Conservation (phyloP, 1,140 invertebrate species). For the Chironomus striatipennis region DNA sequence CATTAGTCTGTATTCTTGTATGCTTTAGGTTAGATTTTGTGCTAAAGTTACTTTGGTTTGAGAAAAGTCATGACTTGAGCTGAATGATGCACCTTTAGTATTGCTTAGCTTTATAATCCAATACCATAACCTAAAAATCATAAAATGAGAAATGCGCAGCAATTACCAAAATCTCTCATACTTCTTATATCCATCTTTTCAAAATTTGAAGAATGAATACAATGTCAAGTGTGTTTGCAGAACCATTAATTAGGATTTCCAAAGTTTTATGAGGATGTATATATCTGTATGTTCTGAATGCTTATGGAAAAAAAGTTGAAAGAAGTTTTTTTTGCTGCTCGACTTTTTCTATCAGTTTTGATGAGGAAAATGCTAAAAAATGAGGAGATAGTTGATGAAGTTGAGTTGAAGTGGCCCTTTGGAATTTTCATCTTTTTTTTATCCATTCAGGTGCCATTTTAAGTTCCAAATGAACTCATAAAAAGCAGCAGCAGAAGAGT, state of each 20-base stretch:
- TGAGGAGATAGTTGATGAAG: neutral
- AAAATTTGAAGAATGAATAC: conserved; percentile 7
- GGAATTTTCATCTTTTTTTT: neutral
- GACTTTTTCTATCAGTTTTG: neutral
- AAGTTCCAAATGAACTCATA: neutral
- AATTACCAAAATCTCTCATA: too few relatives aligned
- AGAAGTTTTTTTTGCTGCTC: neutral
- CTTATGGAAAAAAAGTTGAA: neutral
- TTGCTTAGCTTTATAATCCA: too few relatives aligned
- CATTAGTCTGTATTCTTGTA: too few relatives aligned
- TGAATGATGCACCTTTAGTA: too few relatives aligned
- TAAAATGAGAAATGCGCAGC: too few relatives aligned
- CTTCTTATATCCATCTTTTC: neutral
- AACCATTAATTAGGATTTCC: conserved; percentile 20
- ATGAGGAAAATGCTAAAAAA: neutral
- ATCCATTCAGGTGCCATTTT: neutral
- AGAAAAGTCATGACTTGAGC: too few relatives aligned
- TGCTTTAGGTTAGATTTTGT: too few relatives aligned
- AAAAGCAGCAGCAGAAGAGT: conserved; percentile 1
- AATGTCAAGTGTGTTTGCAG: conserved; percentile 21
- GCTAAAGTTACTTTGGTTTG: too few relatives aligned
- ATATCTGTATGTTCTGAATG: neutral
- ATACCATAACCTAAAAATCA: too few relatives aligned
- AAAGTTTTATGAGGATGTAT: neutral
- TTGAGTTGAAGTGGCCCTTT: neutral